Percentiles rank a stretch among this genome's conserved stretches.
Conservation (phyloP, 2,797 vertebrate species). For the Rousettus madagascariensis region DNA sequence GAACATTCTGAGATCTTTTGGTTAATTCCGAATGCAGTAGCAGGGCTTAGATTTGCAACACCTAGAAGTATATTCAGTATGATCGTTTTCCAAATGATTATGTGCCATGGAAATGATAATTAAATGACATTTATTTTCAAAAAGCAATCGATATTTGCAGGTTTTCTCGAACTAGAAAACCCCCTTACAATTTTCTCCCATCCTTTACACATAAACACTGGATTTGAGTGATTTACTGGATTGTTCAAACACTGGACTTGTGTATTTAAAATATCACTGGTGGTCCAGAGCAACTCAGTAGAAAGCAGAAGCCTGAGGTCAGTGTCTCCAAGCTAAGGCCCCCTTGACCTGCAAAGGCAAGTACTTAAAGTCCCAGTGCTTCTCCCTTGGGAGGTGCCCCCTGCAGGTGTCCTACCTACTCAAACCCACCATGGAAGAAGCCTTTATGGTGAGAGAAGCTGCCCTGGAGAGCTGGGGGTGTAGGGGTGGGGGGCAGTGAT, state of each 20-base stretch:
- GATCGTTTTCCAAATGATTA: neutral
- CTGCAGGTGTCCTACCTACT: neutral
- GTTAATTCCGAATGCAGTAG: neutral
- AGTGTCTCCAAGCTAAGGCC: neutral
- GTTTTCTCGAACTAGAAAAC: neutral
- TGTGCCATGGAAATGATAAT: neutral
- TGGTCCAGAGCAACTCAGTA: neutral
- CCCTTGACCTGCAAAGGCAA: neutral
- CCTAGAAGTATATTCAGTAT: neutral
- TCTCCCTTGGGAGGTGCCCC: neutral
- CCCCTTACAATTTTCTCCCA: neutral
- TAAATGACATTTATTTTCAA: neutral
- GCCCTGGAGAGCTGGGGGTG: neutral
- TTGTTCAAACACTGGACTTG: neutral
- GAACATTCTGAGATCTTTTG: neutral
- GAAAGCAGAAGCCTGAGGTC: neutral
- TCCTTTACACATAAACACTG: neutral
- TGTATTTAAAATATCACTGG: neutral
- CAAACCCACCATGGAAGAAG: neutral
- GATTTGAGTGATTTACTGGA: neutral
- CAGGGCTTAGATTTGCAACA: neutral
- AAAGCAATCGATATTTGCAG: neutral
- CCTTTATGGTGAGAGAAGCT: neutral
- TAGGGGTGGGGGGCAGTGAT: fast-evolving
- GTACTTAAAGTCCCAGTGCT: neutral